phyloP scores from a whole-genome alignment of 2,113 vertebrate species.

The Erythrocebus patas region DNA sequence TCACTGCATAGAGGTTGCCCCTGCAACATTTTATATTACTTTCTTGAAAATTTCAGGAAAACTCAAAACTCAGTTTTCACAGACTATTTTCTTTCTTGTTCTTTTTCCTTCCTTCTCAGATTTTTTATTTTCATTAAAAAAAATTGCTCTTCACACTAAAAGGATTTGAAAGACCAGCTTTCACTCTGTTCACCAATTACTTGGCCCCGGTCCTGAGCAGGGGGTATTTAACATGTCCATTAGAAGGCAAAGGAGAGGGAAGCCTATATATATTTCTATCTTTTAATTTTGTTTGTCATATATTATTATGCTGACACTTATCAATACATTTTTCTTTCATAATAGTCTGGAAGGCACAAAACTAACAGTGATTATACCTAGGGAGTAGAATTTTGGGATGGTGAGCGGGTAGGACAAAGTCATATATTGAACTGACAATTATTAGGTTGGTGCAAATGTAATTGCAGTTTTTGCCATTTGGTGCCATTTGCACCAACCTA shows the following conservation, averaged over 20 bases:
- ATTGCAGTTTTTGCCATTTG: too few species aligned
- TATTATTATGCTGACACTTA: background rate
- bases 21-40: background rate
- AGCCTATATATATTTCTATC: background rate
- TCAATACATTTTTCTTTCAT: conserved; percentile 8
- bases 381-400: background rate
- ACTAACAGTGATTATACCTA: background rate
- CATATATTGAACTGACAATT: background rate
- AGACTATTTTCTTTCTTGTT: background rate
- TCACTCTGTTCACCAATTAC: background rate
- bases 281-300: background rate
- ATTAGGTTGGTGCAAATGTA: background rate
- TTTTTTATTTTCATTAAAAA: background rate
- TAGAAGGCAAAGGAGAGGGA: background rate
- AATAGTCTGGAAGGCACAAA: background rate
- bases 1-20: background rate
- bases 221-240: background rate
- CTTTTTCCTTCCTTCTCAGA: background rate
- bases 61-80: background rate
- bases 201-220: background rate
- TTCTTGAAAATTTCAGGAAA: background rate
- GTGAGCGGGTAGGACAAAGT: background rate
- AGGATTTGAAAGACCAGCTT: background rate
- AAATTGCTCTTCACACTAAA: background rate
- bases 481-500: too few species aligned